Conservation (phyloP, 2,797 vertebrate genomes). For the Lemur catta region DNA sequence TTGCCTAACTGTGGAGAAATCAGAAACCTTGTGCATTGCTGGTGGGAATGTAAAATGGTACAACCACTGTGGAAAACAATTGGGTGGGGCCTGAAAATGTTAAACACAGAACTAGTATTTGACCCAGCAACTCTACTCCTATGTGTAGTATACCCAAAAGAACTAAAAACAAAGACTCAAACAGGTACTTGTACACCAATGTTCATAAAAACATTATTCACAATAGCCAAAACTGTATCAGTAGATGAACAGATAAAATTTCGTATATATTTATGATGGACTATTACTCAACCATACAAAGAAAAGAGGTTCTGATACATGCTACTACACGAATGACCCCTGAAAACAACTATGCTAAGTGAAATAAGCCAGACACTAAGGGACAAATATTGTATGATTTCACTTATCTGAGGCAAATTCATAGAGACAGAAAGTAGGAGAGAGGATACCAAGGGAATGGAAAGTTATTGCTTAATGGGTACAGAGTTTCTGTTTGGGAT, state of each 20-base stretch:
- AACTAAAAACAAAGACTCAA: background rate
- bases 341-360: background rate
- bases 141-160: background rate
- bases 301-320: background rate
- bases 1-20: background rate
- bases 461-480: background rate
- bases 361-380: background rate
- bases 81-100: background rate
- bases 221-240: background rate
- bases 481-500: background rate
- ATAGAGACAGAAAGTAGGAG: background rate
- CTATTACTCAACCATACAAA: background rate
- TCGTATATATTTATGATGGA: too few relatives aligned
- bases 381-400: background rate
- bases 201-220: background rate
- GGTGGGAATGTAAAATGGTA: background rate
- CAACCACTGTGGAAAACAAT: background rate
- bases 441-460: background rate
- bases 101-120: background rate
- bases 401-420: background rate
- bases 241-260: background rate
- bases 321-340: background rate
- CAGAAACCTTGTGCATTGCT: background rate
- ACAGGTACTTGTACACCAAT: background rate
- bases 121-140: background rate